Evolutionary conservation across 2,888 invertebrate genomes (phyloP), one percentile per base, ranked within the genome.

Genomic region (Plebejus anna): DNA sequence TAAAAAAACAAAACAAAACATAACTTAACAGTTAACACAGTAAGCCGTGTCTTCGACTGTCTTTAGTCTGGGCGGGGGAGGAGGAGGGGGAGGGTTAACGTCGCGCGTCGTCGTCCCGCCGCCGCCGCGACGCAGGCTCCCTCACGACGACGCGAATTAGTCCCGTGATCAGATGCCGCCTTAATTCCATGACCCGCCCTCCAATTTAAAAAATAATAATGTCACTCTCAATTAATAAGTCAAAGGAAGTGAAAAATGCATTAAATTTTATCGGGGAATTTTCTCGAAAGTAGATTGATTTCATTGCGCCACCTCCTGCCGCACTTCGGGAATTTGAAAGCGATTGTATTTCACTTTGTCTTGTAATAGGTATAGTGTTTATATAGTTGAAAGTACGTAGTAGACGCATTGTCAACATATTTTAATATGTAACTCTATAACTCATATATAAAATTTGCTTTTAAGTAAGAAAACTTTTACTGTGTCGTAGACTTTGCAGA

Each of bases 211-310:
- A 66, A 66, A 66, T 66, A 66, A 66, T 66, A 66, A 66, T 66
- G 66, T 66, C 66, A 66, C 66, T 66, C 66, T 66, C 32, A 36
- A 66, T 66, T 66, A 66, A 66, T 36, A 66, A 66, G 66, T 66
- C 66, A 66, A 66, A 36, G 32, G 66, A 66, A 66, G 66, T 66
- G 32, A 66, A 36, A 66, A 66, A 66, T 36, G 66, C 66, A 66
- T 66, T 9, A 66, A 66, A 66, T 13, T 66, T 66, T 32, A 4
- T 36, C 13, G 32, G 16, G 32, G 4, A 66, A 36, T 66, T 66
- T 28, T 32, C 0, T 66, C 4, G 66, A 4, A 66, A 16, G 66
- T 32, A 3, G 66, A 66, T 16, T 32, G 66, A 32, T 66, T 32
- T 13, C 1, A 66, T 32, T 66, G 11, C 32, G 6, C 66, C 28